These are phyloP conservation scores for Lithobius niger DNA, from an alignment of 1,140 invertebrate genomes.

Conservation along the genomic window DNA sequence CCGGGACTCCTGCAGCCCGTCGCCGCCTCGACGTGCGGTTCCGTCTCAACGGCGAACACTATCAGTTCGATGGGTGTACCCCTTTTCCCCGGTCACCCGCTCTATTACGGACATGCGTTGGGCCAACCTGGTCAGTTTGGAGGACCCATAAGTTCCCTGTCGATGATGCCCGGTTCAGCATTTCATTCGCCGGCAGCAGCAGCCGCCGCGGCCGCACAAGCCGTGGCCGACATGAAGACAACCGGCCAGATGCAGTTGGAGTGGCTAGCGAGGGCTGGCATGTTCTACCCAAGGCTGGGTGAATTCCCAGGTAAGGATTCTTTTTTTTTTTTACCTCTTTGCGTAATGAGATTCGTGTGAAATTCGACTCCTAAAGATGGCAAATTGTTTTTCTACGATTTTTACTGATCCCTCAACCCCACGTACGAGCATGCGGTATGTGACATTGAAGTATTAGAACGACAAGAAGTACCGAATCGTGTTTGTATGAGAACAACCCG, in stretches of 20 bases:
- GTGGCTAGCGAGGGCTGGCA: slow-evolving; percentile 14
- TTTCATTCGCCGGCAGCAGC: slow-evolving; percentile 4
- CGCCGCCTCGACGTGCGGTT: not conserved
- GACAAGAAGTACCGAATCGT: no score
- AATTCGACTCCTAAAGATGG: no score
- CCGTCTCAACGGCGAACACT: not conserved
- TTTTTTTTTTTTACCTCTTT: no score
- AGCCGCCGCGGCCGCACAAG: no score
- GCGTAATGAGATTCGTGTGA: no score
- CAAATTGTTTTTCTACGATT: no score
- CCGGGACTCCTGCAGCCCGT: slow-evolving; percentile 11
- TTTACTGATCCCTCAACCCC: no score
- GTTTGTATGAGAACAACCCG: no score
- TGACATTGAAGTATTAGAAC: no score
- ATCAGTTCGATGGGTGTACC: not conserved
- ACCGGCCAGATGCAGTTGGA: slow-evolving; percentile 13
- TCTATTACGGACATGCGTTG: slow-evolving; percentile 1
- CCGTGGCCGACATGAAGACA: not conserved
- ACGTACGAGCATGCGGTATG: no score
- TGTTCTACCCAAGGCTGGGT: slow-evolving; percentile 15
- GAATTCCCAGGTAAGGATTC: slow-evolving; percentile 9
- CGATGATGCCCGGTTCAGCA: slow-evolving; percentile 4
- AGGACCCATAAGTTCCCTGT: not conserved
- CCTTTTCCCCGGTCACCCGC: slow-evolving; percentile 6
- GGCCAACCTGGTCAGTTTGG: not conserved